Percentiles rank a stretch among this genome's conserved stretches.
Conservation (phyloP, 2,113 vertebrate genomes). For the Takifugu flavidus region DNA sequence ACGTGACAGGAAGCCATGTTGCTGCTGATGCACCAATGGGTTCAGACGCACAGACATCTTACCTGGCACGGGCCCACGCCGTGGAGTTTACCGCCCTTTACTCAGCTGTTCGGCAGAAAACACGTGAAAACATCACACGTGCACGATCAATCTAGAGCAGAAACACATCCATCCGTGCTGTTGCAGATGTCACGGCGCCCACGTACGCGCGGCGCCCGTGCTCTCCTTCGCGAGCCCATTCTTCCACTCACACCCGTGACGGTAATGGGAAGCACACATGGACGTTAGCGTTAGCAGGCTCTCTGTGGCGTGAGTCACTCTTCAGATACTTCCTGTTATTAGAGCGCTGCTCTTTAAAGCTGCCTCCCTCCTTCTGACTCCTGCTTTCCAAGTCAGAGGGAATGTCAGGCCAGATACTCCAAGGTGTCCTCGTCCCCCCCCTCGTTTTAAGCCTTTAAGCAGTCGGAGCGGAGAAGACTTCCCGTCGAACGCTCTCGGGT, state of each 20-base stretch:
- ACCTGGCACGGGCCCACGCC: constrained; percentile 34
- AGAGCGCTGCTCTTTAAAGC: constrained; percentile 58
- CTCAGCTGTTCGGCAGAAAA: constrained; percentile 2
- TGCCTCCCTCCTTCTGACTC: constrained; percentile 36
- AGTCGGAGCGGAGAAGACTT: constrained; percentile 34
- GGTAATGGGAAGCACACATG: constrained; percentile 21
- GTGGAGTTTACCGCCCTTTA: not conserved
- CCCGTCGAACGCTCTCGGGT: constrained; percentile 3
- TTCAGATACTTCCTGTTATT: constrained; percentile 69
- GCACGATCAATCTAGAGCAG: not conserved
- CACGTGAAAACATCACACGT: not conserved
- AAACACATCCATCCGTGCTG: not conserved
- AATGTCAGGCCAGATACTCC: constrained; percentile 59
- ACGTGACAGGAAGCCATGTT: constrained; percentile 51
- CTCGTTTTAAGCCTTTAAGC: constrained; percentile 25
- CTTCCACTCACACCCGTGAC: not conserved
- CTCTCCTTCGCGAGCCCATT: too few species aligned
- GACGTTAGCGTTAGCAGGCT: constrained; percentile 25
- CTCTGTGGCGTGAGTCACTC: constrained; percentile 53
- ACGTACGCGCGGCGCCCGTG: not conserved
- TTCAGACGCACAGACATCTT: constrained; percentile 56
- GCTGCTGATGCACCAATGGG: constrained; percentile 54
- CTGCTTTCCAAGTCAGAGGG: constrained; percentile 51
- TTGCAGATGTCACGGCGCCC: not conserved
- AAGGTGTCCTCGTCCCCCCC: constrained; percentile 52